Base-by-base conservation (phyloP, 1,140 invertebrate genomes). In the Gonatopus flavifemur region DNA sequence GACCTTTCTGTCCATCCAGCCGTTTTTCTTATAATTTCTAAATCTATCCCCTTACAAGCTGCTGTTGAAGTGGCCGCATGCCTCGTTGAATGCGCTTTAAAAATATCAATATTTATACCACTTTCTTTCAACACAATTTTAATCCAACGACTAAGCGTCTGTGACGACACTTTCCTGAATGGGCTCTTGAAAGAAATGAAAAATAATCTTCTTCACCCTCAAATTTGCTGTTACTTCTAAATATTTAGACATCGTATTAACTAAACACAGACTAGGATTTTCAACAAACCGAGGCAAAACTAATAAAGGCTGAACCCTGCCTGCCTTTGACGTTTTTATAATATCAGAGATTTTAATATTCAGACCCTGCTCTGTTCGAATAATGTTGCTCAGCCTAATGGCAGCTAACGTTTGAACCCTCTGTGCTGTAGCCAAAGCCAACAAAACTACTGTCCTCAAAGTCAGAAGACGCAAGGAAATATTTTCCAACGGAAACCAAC, bases 391-490 rank as follows among this genome's bases (percentile, higher is more conserved):
- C 35, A 59, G 22, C 13, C 44, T 49, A 21, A 64, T 57, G 7
- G 51, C 42, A 22, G 49, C 45, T 16, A 65, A 37, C 8, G 57
- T 60, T 53, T 65, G 59, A 12, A 52, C 47, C 28, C 57, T 47
- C 12, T 63, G 57, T 9, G 57, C 60, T 2, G 57, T 51, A 37
- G 24, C 18, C 25, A 65, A 52, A 7, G 58, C 60, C 41, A 66
- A 40, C n/a, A 63, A 37, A 12, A 38, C 58, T 9, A 57, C 48
- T 6, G 44, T 30, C 31, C 59, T 66, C 35, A 52, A 45, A 16
- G 61, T 40, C 41, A 39, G 49, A 5, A 42, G 15, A 12, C 52
- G 40, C 16, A 62, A 30, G 2, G 21, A 12, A 32, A 57, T 36
- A n/a, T 37, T 9, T 15, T 31, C 43, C 13, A 52, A 47, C n/a